A percentile compares a stretch with the other conserved stretches of the same genome.
Evolutionary conservation across 2,113 vertebrate genomes (phyloP).

Genomic region (Apaloderma vittatum): DNA sequence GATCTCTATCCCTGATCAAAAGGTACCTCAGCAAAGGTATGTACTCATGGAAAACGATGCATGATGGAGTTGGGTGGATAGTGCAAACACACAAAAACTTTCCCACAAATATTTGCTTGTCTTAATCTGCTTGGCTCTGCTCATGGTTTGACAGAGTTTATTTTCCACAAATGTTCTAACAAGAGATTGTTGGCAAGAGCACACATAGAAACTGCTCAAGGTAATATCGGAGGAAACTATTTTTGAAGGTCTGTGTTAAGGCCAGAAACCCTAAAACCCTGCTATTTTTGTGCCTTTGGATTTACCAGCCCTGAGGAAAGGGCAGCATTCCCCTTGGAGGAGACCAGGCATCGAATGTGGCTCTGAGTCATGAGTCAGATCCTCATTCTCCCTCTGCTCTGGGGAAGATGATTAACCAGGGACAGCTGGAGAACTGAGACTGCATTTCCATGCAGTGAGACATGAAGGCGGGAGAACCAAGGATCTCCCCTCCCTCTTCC

Average conservation of each 20-base stretch:
- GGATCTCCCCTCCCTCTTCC: not conserved
- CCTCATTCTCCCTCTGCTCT: not conserved
- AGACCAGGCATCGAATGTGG: not conserved
- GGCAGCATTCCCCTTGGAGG: not conserved
- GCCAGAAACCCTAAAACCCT: not conserved
- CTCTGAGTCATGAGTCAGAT: not conserved
- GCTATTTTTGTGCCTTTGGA: conserved; percentile 2
- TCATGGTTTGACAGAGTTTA: not conserved
- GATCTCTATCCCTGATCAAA: not conserved
- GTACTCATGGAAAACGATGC: conserved; percentile 13
- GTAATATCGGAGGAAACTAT: conserved; percentile 28
- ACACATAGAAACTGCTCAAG: not conserved
- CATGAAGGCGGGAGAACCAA: not conserved
- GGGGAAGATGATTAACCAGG: conserved; percentile 24
- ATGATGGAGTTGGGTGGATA: not conserved
- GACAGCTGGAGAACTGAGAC: conserved; percentile 1
- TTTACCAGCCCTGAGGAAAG: not conserved
- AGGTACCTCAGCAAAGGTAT: not conserved
- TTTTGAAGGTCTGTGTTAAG: conserved; percentile 13
- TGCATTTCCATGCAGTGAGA: not conserved
- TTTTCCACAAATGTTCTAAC: conserved; percentile 45
- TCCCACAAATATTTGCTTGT: conserved; percentile 60
- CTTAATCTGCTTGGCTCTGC: conserved; percentile 34
- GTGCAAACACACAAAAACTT: conserved; percentile 24
- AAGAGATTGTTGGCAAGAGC: conserved; percentile 12